These are phyloP conservation scores for Tachypleus tridentatus DNA, from an alignment of 1,140 invertebrate species.

Conservation along the genomic window DNA sequence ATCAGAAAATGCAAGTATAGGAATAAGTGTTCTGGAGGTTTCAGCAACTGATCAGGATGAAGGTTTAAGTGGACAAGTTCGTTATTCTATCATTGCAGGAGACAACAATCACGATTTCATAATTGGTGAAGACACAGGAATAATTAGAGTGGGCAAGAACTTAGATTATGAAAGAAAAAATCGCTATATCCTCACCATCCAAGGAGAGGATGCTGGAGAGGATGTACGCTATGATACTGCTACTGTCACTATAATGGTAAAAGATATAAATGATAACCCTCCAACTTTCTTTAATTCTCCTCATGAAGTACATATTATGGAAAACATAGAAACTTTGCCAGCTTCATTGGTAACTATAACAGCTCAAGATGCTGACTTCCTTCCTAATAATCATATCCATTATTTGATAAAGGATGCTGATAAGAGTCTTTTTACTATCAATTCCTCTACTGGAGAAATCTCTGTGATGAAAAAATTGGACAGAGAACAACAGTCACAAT, in stretches of 20 bases:
- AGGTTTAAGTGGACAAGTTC: slow-evolving; percentile 69
- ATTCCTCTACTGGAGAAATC: slow-evolving; percentile 76
- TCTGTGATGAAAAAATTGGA: slow-evolving; percentile 65
- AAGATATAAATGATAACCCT: slow-evolving; percentile 89
- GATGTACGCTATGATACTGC: slow-evolving; percentile 52
- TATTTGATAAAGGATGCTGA: slow-evolving; percentile 88
- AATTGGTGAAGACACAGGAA: slow-evolving; percentile 77
- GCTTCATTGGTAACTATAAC: slow-evolving; percentile 45
- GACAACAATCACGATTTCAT: slow-evolving; percentile 81
- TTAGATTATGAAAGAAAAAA: slow-evolving; percentile 83
- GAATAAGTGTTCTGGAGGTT: slow-evolving; percentile 68
- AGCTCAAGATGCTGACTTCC: slow-evolving; percentile 80
- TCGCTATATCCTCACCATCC: slow-evolving; percentile 65
- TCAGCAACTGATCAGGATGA: slow-evolving; percentile 85
- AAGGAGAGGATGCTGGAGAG: slow-evolving; percentile 59
- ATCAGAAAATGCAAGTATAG: slow-evolving; percentile 84
- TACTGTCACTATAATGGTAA: slow-evolving; percentile 46
- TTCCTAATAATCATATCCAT: slow-evolving; percentile 72
- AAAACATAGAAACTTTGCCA: slow-evolving; percentile 33
- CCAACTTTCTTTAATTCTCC: slow-evolving; percentile 83
- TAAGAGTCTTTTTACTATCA: slow-evolving; percentile 64
- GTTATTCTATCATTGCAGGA: slow-evolving; percentile 75
- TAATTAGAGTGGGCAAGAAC: slow-evolving; percentile 76
- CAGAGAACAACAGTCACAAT: slow-evolving; percentile 60
- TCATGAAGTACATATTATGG: slow-evolving; percentile 79